These are phyloP conservation scores for Meloidogyne exigua DNA, from an alignment of 1,140 invertebrate species.

Conservation along the genomic window DNA sequence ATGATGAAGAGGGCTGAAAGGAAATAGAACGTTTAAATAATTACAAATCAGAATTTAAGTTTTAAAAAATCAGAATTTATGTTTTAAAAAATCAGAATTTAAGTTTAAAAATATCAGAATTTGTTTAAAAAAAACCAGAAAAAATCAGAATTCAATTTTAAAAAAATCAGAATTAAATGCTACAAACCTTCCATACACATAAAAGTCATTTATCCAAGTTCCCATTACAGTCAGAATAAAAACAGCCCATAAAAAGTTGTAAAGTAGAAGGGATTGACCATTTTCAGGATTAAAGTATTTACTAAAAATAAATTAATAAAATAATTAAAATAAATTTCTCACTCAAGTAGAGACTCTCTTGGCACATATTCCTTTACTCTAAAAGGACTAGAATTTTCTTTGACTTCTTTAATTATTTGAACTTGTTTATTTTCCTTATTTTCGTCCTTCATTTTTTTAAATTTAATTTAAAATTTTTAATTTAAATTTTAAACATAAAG, in stretches of 20 bases:
- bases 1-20: constrained; percentile 24
- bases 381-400: background rate
- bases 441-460: background rate
- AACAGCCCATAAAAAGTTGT: constrained; percentile 52
- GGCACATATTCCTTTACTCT: background rate
- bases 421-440: background rate
- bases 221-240: constrained; percentile 47
- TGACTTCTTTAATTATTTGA: background rate
- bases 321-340: background rate
- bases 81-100: background rate
- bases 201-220: constrained; percentile 42
- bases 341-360: background rate
- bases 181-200: constrained; percentile 45
- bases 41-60: background rate
- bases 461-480: background rate
- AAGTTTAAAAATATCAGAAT: too few species aligned
- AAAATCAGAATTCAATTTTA: background rate
- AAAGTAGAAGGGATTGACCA: constrained; percentile 39
- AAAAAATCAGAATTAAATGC: background rate
- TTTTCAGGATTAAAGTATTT: constrained; percentile 27
- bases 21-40: background rate
- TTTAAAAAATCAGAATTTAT: background rate
- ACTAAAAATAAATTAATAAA: constrained; percentile 28
- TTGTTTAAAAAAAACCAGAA: background rate
- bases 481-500: background rate